Base-by-base conservation (phyloP, 2,113 vertebrate species). In the Bubo bubo region DNA sequence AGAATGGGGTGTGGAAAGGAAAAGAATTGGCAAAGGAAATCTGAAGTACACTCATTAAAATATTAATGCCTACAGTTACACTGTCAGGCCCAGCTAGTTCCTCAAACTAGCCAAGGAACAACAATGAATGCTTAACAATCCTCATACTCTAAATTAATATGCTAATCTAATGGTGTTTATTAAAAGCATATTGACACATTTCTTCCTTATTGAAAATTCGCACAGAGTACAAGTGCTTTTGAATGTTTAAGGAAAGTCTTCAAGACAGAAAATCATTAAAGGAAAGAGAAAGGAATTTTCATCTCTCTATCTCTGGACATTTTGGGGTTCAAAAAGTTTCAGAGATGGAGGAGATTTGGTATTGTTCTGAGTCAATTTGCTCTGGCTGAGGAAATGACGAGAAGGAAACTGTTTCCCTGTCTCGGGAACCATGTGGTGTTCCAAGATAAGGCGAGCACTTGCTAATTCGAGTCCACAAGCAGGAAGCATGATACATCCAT, bases 401-500 rank as follows among this genome's bases (percentile, higher is more conserved):
- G 98, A 97, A 98, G 99, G 99, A 99, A 99, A 98, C 98, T 97
- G 98, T 98, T 98, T 95, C 93, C 93, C 98, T 88, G 76, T 98
- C 98, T 98, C 98, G 96, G 99, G 98, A 99, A 98, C 98, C 98
- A 98, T 99, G 98, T 99, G 99, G 98, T 97, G 98, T 95, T 97
- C 80, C 94, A 97, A 99, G 99, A 99, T 99, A 99, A 99, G 99
- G 97, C 89, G 72, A 98, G 98, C 96, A 97, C 98, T 98, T 99
- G 98, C 99, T 99, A 99, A 99, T 99, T 99, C 96, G 96, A 98
- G 98, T 98, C 98, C 98, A 98, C 98, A 98, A 98, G 99, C 99
- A 99, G 99, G 99, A 99, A 99, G 99, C 62, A 97, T 98, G 98
- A 99, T 99, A 98, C 98, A 98, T 98, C 98, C 98, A 98, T 98